A percentile compares a stretch with the other conserved stretches of the same genome.
Evolutionary conservation across 2,113 vertebrate genomes (phyloP).

Genomic region (Perognathus longimembris): DNA sequence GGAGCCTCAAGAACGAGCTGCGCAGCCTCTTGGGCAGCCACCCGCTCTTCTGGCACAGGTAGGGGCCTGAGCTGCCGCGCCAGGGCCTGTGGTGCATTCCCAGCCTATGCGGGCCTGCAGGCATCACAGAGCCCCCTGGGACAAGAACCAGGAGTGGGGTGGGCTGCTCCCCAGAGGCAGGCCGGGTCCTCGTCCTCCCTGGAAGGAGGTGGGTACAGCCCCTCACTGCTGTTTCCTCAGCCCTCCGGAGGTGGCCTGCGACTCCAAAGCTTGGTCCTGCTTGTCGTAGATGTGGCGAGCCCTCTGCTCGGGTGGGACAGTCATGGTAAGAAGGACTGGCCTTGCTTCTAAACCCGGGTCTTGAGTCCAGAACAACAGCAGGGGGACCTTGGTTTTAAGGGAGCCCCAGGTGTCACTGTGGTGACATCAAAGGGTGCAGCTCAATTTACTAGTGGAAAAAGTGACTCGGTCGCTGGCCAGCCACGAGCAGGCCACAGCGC

Average conservation of each 20-base stretch:
- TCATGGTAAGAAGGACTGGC: no score
- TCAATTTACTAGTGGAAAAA: not conserved
- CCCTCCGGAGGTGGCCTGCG: accelerated
- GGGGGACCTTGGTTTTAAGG: not conserved
- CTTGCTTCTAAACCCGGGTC: not conserved
- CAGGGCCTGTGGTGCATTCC: no score
- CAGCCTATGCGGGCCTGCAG: no score
- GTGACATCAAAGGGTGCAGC: not conserved
- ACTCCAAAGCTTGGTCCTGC: accelerated
- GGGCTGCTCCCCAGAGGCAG: not conserved
- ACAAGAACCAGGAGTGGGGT: not conserved
- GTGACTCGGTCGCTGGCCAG: not conserved
- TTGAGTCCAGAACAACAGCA: not conserved
- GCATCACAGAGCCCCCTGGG: no score
- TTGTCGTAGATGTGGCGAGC: accelerated
- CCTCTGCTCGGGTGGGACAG: no score
- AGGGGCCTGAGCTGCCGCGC: not conserved
- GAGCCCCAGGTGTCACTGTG: not conserved
- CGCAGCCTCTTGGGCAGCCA: constrained; percentile 73
- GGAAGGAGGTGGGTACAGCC: not conserved
- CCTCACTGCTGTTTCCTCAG: not conserved
- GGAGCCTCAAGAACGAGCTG: constrained; percentile 78
- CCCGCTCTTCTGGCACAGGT: constrained; percentile 83
- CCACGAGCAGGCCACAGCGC: not conserved
- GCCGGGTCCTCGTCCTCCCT: not conserved